Evolutionary conservation across 2,113 vertebrate genomes (phyloP).

Genomic region (Tiliqua scincoides): DNA sequence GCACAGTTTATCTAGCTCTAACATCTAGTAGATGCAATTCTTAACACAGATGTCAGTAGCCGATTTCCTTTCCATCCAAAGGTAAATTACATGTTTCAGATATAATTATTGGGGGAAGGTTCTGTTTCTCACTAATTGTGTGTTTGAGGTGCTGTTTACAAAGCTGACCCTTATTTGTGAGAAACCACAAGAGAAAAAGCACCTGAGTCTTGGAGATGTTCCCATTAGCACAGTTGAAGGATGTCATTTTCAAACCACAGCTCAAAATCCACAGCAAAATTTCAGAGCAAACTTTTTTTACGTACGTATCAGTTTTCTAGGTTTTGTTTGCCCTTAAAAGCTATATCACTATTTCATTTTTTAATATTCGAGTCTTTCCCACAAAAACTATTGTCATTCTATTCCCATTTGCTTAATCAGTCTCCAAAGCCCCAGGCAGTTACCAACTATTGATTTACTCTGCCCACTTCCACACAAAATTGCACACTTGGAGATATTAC

Average conservation of each 20-base stretch:
- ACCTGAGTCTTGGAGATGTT: background rate
- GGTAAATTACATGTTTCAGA: background rate
- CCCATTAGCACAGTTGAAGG: background rate
- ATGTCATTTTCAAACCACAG: too few species aligned
- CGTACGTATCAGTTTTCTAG: too few species aligned
- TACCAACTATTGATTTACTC: too few species aligned
- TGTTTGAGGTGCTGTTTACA: background rate
- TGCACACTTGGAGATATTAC: too few species aligned
- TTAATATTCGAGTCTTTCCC: background rate
- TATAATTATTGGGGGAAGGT: background rate
- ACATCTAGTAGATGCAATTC: slow-evolving; percentile 35
- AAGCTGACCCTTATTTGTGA: background rate
- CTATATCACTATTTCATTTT: background rate
- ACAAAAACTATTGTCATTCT: background rate
- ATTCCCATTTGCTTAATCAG: too few species aligned
- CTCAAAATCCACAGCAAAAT: too few species aligned
- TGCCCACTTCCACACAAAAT: too few species aligned
- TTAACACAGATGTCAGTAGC: slow-evolving; percentile 31
- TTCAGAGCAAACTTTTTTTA: too few species aligned
- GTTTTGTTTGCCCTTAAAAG: background rate
- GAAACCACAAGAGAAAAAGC: background rate
- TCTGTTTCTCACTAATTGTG: background rate
- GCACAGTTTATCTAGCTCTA: slow-evolving; percentile 56
- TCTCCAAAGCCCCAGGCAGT: too few species aligned
- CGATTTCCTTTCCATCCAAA: background rate